phyloP scores from a whole-genome alignment of 35 echinoderm and acorn worm genomes.

The Diadema setosum region DNA sequence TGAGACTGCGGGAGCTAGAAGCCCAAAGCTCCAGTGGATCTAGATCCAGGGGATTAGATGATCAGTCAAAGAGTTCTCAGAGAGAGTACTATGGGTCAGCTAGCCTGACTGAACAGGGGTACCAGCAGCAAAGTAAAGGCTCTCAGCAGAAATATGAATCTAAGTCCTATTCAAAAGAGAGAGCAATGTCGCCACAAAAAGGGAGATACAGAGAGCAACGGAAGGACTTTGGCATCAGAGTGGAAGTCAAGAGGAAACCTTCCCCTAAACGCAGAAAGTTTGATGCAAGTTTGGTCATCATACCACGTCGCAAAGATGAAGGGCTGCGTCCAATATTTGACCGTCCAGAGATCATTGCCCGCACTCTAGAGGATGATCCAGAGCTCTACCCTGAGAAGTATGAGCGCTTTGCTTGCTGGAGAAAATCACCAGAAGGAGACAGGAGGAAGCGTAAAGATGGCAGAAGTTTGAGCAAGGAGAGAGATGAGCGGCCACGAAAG shows the following conservation, averaged over 20 bases:
- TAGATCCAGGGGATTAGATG: neutral
- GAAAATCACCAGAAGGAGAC: neutral
- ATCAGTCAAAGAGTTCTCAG: neutral
- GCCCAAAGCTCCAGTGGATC: neutral
- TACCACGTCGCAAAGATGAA: constrained; percentile 43
- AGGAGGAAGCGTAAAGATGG: neutral
- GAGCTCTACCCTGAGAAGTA: constrained; percentile 11
- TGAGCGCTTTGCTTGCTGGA: neutral
- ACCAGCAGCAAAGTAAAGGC: neutral
- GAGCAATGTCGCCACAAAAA: neutral
- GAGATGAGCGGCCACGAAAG: neutral
- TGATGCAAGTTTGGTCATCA: constrained; percentile 21
- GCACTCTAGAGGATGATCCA: constrained; percentile 20
- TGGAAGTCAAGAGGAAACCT: neutral
- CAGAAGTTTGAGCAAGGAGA: neutral
- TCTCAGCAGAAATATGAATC: neutral
- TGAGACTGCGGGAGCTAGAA: neutral
- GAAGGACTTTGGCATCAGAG: neutral
- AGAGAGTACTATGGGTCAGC: neutral
- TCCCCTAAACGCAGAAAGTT: constrained; percentile 1
- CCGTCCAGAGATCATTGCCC: constrained; percentile 21
- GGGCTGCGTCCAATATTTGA: neutral
- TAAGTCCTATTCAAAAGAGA: neutral
- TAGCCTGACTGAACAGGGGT: neutral
- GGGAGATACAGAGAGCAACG: neutral